Evolutionary conservation across 1,140 invertebrate genomes (phyloP), one percentile per base, ranked within the genome.

Genomic region (Spodoptera frugiperda): DNA sequence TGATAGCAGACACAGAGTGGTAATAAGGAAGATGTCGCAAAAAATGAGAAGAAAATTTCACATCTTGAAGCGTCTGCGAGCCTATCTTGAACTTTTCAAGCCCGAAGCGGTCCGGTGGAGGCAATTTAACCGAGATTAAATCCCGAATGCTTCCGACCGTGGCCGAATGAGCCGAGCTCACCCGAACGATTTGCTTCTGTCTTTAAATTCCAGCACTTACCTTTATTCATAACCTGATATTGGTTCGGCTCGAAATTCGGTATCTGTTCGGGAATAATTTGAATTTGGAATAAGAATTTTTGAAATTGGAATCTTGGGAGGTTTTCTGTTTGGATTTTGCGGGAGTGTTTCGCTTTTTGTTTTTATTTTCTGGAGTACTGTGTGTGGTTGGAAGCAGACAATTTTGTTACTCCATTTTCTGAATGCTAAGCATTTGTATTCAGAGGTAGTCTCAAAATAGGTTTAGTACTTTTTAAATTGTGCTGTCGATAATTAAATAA

Each of bases 91-190:
- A 78, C 71, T 78, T 74, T 75, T 75, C 59, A 65, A 75, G 71
- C 71, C 71, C 25, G 57, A 44, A 73, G 71, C 55, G 59, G 59
- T 72, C 68, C 70, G 14, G 61, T 71, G 77, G 77, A 78, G 61
- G 77, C 77, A 78, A 78, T 78, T 74, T 78, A n/a, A 68, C 51
- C 70, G 61, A 78, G 77, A 78, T 78, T 78, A 78, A 78, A 78
- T 78, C 77, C 77, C 76, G 76, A 71, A 57, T 19, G 15, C 67
- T 53, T 10, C 76, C 67, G 71, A 74, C 12, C 71, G 63, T 74
- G 71, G 44, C 70, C 77, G 71, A 73, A 73, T 73, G 71, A 61
- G 71, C 53, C 2, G 17, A 15, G 33, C 33, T 21, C 59, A 63
- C 59, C 44, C 63, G 63, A 73, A 17, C 44, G 76, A 53, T 71